Evolutionary conservation across 2,113 vertebrate genomes (phyloP).

Genomic region (Phyllostomus discolor): DNA sequence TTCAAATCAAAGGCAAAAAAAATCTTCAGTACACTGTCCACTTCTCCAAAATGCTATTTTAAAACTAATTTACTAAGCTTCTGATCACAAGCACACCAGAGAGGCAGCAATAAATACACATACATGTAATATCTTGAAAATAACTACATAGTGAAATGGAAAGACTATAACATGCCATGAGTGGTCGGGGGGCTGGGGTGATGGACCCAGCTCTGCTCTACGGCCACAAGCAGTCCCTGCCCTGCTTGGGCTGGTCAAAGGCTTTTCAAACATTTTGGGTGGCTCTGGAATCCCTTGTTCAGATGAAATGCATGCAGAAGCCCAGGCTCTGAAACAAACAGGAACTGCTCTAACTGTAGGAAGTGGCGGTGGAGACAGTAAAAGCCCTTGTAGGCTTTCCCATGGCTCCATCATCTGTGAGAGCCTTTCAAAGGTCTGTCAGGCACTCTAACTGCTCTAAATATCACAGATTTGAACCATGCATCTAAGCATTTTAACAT

Average conservation of each 20-base stretch:
- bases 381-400: neutral
- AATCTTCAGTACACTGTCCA: neutral
- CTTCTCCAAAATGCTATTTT: constrained; percentile 16
- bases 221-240: neutral
- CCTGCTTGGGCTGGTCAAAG: neutral
- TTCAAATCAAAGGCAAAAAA: constrained; percentile 1
- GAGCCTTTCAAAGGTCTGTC: neutral
- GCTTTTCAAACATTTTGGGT: neutral
- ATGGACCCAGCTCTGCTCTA: neutral
- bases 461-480: neutral
- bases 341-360: neutral
- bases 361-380: neutral
- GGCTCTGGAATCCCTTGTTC: neutral
- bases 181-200: neutral
- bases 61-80: neutral
- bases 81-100: neutral
- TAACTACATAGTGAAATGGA: neutral
- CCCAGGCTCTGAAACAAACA: neutral
- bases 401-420: neutral
- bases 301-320: neutral
- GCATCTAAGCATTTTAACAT: neutral
- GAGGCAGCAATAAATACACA: neutral
- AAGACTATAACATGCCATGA: neutral
- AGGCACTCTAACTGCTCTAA: neutral
- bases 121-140: neutral